These are phyloP conservation scores for Pachyuromys duprasi DNA, from an alignment of 2,797 vertebrate genomes.

Conservation along the genomic window DNA sequence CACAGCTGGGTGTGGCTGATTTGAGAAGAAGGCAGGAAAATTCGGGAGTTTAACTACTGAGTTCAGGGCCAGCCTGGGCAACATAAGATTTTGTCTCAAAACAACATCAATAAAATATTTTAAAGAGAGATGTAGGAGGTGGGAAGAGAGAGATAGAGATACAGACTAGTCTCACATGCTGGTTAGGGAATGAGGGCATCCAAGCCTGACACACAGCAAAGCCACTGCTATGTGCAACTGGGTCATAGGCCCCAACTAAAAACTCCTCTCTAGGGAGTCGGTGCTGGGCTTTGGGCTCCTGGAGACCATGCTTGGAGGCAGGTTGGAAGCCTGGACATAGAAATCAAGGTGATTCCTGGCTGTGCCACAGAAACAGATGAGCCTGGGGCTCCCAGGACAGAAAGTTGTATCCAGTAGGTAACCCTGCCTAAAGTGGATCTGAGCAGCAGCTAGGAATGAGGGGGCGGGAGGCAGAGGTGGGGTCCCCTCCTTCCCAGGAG, in stretches of 20 bases:
- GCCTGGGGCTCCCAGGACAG: not conserved
- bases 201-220: not conserved
- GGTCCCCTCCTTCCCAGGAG: not conserved
- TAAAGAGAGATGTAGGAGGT: not conserved
- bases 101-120: too few relatives aligned
- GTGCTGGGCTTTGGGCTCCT: not conserved
- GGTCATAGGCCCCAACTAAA: not conserved
- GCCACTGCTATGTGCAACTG: not conserved
- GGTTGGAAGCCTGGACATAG: not conserved
- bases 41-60: not conserved
- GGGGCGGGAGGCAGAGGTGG: not conserved
- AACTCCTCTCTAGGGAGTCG: not conserved
- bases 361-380: not conserved
- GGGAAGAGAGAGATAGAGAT: rapidly evolving
- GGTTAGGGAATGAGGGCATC: not conserved
- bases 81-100: not conserved
- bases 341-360: not conserved
- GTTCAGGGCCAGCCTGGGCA: not conserved
- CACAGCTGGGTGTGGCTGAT: not conserved
- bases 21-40: not conserved
- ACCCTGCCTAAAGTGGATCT: not conserved
- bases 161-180: not conserved
- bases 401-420: not conserved
- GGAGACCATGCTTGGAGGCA: not conserved
- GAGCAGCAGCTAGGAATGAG: not conserved